Evolutionary conservation across 2,888 invertebrate species (phyloP), one percentile per base, ranked within the genome.

Genomic region (Conops quadrifasciatus): DNA sequence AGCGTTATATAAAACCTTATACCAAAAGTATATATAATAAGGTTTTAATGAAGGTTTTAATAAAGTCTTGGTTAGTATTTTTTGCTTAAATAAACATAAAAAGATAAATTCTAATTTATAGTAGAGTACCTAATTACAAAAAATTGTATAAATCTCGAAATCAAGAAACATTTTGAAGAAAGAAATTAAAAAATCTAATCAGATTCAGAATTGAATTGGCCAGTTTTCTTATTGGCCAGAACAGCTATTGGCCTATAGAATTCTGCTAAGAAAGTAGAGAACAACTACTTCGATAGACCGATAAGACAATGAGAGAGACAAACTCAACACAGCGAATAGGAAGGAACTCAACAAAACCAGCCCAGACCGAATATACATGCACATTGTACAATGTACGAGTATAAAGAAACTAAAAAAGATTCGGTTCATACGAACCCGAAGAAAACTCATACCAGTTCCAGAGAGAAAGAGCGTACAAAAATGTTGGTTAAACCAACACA

Each of bases 241-340:
- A n/a, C 13, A 15, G 19, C 45, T 13, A 45, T 9, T 21, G 56
- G 47, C 45, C 68, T 53, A 51, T 47, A 9, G 21, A 49, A 69
- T 53, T 73, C 73, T 71, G 67, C 51, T 73, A 65, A 68, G 73
- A 73, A 73, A 36, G 16, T n/a, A 7, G 28, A 7, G 26, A 65
- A 45, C 67, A 67, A 24, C 67, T 47, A 26, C 62, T 67, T n/a
- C 26, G 47, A 53, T 53, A 13, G 0, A 5, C 28, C 53, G 72
- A 67, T 67, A 69, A 53, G 66, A 56, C 62, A 56, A 70, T 51
- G 30, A 53, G 28, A 11, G 36, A 53, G 43, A 60, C 15, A 59
- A 64, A 58, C 36, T 4, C 9, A 36, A 7, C 4, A 36, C 58
- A 67, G 58, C 68, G 62, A 69, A 69, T 69, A 62, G 53, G 28